These are phyloP conservation scores for Agrochola circellaris DNA, from an alignment of 2,888 invertebrate genomes.

Conservation along the genomic window DNA sequence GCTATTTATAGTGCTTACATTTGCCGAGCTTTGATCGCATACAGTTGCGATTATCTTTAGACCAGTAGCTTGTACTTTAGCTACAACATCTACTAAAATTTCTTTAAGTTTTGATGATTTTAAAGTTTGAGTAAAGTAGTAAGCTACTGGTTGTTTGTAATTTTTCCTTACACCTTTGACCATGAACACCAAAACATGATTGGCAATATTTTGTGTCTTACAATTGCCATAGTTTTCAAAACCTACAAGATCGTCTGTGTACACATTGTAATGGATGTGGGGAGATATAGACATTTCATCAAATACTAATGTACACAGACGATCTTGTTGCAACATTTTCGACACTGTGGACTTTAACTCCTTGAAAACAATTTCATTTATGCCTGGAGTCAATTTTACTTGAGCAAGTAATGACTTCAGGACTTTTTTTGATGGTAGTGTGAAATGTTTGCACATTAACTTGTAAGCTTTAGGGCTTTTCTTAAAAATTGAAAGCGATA, in stretches of 20 bases:
- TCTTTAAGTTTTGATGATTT: conserved; percentile 12
- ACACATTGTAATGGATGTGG: neutral
- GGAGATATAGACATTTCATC: neutral
- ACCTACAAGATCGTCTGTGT: conserved; percentile 13
- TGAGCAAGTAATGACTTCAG: conserved; percentile 16
- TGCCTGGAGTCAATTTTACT: conserved; percentile 26
- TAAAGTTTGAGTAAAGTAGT: conserved; percentile 19
- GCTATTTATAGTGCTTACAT: conserved; percentile 3
- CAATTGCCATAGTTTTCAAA: conserved; percentile 8
- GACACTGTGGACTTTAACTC: conserved; percentile 7
- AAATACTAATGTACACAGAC: conserved; percentile 7
- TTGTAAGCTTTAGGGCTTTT: too few relatives aligned
- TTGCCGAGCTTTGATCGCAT: neutral
- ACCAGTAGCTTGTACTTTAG: conserved; percentile 9
- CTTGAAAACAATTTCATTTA: conserved; percentile 15
- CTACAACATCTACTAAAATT: conserved; percentile 1
- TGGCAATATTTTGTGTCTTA: conserved; percentile 2
- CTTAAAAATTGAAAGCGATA: conserved; percentile 22
- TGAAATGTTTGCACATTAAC: too few relatives aligned
- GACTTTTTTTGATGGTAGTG: conserved; percentile 11
- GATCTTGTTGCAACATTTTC: conserved; percentile 13
- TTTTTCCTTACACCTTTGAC: conserved; percentile 15
- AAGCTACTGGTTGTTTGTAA: conserved; percentile 21
- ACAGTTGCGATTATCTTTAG: conserved; percentile 8
- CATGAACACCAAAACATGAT: conserved; percentile 19